phyloP scores from a whole-genome alignment of 2,113 vertebrate genomes.

The Craseonycteris thonglongyai region DNA sequence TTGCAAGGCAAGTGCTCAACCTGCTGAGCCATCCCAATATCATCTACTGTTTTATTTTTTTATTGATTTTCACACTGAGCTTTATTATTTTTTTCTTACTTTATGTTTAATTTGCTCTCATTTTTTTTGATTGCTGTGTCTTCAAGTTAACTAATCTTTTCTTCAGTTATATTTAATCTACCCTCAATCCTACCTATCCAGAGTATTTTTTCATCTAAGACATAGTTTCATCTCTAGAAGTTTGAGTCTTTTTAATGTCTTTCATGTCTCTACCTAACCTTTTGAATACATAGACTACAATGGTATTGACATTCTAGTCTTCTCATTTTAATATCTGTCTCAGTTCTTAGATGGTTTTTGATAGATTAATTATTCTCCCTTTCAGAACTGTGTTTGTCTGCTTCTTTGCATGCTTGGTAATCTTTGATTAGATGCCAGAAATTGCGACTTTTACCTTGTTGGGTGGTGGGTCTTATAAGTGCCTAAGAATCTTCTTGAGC shows the following conservation, averaged over 20 bases:
- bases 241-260: neutral
- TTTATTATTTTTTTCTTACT: neutral
- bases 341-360: neutral
- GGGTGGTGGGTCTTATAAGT: neutral
- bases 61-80: neutral
- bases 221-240: neutral
- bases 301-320: neutral
- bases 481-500: neutral
- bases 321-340: neutral
- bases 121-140: neutral
- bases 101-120: neutral
- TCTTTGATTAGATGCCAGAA: neutral
- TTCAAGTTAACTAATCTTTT: neutral
- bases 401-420: neutral
- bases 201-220: neutral
- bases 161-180: neutral
- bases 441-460: neutral
- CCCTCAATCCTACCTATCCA: neutral
- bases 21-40: too few relatives aligned
- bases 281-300: neutral
- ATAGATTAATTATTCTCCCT: neutral
- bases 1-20: too few relatives aligned
- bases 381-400: neutral
- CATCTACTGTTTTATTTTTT: constrained; percentile 38
- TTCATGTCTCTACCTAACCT: neutral